These are phyloP conservation scores for Trachelus iudaicus DNA, from an alignment of 2,888 invertebrate species.

Conservation along the genomic window DNA sequence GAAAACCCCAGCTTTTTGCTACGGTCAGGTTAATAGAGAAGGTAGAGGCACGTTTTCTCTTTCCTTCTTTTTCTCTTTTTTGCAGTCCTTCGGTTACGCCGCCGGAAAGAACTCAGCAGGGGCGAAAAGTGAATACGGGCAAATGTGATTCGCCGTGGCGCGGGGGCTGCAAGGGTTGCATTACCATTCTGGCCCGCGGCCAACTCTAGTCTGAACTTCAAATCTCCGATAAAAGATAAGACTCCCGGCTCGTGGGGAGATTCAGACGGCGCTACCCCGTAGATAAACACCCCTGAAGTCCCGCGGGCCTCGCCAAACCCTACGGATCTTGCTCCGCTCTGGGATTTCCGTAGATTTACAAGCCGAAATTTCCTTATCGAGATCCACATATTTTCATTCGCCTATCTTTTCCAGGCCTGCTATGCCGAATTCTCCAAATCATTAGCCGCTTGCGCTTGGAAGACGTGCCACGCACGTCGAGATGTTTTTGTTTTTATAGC, in stretches of 20 bases:
- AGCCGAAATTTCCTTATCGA: constrained; percentile 48
- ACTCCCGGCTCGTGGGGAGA: constrained; percentile 33
- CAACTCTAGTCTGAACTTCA: constrained; percentile 41
- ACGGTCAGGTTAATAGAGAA: constrained; percentile 13
- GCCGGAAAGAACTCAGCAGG: not conserved
- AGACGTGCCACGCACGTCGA: too few relatives aligned
- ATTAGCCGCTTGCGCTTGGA: not conserved
- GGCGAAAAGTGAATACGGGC: constrained; percentile 52
- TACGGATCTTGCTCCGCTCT: constrained; percentile 15
- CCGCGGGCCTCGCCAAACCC: constrained; percentile 17
- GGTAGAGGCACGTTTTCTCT: constrained; percentile 7
- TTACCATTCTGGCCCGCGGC: constrained; percentile 57
- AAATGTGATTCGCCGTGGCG: constrained; percentile 48
- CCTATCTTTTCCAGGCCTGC: constrained; percentile 1
- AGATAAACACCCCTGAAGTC: constrained; percentile 46
- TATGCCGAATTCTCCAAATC: not conserved
- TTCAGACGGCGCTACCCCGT: constrained; percentile 40
- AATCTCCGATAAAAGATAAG: constrained; percentile 53
- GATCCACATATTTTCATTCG: constrained; percentile 28
- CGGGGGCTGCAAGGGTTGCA: constrained; percentile 41
- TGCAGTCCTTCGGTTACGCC: not conserved
- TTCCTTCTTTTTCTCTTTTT: not conserved
- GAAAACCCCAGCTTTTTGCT: constrained; percentile 31
- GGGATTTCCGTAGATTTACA: constrained; percentile 44
- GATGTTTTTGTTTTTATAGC: too few relatives aligned